These are phyloP conservation scores for Rhabdomys dilectus DNA, from an alignment of 2,113 vertebrate genomes.

Conservation along the genomic window DNA sequence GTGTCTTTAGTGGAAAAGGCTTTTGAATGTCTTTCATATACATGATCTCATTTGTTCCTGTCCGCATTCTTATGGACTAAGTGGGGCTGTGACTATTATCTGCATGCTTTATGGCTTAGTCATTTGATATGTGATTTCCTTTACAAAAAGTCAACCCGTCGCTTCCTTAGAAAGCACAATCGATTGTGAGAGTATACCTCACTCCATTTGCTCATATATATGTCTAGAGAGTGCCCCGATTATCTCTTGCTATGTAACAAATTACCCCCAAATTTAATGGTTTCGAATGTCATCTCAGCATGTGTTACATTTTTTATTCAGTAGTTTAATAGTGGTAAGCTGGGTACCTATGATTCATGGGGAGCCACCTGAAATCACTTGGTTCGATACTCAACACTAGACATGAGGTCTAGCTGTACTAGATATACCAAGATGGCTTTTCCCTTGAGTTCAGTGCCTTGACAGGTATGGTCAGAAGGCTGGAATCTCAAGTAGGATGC, in stretches of 20 bases:
- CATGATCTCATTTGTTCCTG: conserved; percentile 57
- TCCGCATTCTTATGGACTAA: conserved; percentile 37
- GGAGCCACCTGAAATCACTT: not conserved
- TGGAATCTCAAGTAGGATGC: not conserved
- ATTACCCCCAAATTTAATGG: not conserved
- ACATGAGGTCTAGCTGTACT: not conserved
- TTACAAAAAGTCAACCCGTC: conserved; percentile 51
- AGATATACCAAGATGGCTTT: conserved; percentile 8
- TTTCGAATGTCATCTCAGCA: not conserved
- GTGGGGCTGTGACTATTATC: conserved; percentile 11
- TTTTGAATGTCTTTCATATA: conserved; percentile 11
- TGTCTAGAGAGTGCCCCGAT: not conserved
- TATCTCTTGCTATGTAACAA: conserved; percentile 39
- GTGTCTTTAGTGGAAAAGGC: not conserved
- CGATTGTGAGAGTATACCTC: conserved; percentile 9
- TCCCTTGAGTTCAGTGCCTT: not conserved
- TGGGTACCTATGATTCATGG: not conserved
- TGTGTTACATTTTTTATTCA: not conserved
- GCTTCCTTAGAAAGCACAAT: not conserved
- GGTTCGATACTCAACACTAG: not conserved
- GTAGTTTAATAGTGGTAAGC: not conserved
- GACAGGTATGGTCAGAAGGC: not conserved
- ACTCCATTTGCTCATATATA: conserved; percentile 1
- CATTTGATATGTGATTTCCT: conserved; percentile 62
- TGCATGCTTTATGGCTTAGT: conserved; percentile 30